Base-by-base conservation (phyloP, 2,797 vertebrate genomes). In the Cyprinella venusta region DNA sequence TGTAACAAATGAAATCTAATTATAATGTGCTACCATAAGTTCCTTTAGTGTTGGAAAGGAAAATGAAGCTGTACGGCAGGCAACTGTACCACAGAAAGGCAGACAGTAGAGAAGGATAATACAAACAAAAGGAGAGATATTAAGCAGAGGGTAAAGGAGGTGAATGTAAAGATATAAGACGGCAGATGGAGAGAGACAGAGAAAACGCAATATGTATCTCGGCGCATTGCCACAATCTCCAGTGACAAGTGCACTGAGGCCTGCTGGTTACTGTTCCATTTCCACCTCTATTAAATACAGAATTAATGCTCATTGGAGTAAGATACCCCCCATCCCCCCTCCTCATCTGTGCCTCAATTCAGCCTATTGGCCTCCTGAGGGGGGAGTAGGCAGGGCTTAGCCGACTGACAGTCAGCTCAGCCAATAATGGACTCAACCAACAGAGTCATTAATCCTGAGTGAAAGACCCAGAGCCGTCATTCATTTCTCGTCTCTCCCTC, bases 371-470 rank as follows among this genome's bases (percentile, higher is more conserved):
- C 30, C 45, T 85, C 24, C n/a, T 54, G 59, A 42, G 5, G 24
- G 19, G 30, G 16, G 30, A 74, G 65, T 59, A 52, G 76, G 82
- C 6, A 12, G 38, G 38, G 56, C 21, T 16, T 30, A 19, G 40
- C 54, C 18, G 33, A 76, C 42, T 76, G 89, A 81, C 79, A 76
- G 83, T 89, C 89, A 85, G 91, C 91, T 92, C 88, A 87, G 85
- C 91, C 91, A 90, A 90, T 92, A 88, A 84, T 83, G 89, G 87
- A 88, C 87, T 82, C 83, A 89, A 90, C 90, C 89, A 88, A 89
- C 85, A 72, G 89, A 93, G 91, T 93, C 91, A 92, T 94, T 92
- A 91, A 93, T 94, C n/a, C 92, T 89, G 83, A 84, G 88, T 86
- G 88, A 86, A 89, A 89, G 88, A 83, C 86, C 88, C 87, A 81